Evolutionary conservation across 2,888 invertebrate genomes (phyloP).

Genomic region (Lissocephala sabroskyi): DNA sequence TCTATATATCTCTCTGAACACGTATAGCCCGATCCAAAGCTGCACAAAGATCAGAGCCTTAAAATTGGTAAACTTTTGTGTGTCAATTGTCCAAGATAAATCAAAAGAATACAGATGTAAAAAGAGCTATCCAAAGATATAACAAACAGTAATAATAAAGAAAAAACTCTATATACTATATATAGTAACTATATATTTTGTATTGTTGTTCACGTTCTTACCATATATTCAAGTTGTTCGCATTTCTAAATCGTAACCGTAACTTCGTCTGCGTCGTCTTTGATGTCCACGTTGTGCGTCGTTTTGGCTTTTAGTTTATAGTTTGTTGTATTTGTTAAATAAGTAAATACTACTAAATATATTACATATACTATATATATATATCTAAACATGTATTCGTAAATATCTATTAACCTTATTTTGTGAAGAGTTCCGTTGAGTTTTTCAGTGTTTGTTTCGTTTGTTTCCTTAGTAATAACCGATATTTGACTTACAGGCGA

Average conservation of each 20-base stretch:
- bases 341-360: constrained; percentile 1
- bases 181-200: constrained; percentile 33
- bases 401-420: background rate
- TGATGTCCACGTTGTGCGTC: constrained; percentile 24
- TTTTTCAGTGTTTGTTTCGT: background rate
- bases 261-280: constrained; percentile 47
- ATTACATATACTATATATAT: constrained; percentile 1
- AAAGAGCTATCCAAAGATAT: constrained; percentile 11
- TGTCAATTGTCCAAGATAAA: constrained; percentile 43
- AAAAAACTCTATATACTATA: constrained; percentile 23
- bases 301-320: constrained; percentile 44
- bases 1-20: background rate
- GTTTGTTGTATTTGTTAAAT: constrained; percentile 46
- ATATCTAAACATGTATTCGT: constrained; percentile 3
- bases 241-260: constrained; percentile 20
- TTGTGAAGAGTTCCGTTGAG: background rate
- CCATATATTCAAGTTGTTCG: constrained; percentile 38
- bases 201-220: constrained; percentile 53
- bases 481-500: too few relatives aligned
- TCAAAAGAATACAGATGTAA: constrained; percentile 12
- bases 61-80: constrained; percentile 60
- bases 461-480: too few relatives aligned
- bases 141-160: constrained; percentile 10
- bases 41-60: constrained; percentile 49
- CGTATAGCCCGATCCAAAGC: background rate